Evolutionary conservation across 2,113 vertebrate species (phyloP).

Genomic region (Pedionomus torquatus): DNA sequence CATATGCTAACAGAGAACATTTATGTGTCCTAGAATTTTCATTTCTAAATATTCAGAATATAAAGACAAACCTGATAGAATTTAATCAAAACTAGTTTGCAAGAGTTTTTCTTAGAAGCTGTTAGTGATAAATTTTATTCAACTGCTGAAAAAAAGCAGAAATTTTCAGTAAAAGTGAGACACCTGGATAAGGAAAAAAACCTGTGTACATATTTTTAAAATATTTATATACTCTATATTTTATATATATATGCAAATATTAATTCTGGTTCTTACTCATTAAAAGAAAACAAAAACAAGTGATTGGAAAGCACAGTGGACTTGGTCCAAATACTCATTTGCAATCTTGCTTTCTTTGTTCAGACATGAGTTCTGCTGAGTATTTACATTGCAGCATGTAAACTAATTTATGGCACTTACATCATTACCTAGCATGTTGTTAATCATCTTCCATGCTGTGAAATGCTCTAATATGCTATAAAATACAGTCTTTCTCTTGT

Average conservation of each 20-base stretch:
- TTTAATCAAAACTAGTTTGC: background rate
- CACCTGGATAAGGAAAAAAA: background rate
- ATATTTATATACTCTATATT: background rate
- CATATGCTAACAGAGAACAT: background rate
- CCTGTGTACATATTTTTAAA: background rate
- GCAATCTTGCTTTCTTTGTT: slow-evolving; percentile 47
- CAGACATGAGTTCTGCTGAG: slow-evolving; percentile 1
- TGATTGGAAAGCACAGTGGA: background rate
- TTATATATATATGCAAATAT: background rate
- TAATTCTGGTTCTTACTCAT: background rate
- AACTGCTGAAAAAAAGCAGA: background rate
- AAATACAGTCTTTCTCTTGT: slow-evolving; percentile 22
- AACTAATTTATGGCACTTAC: slow-evolving; percentile 67
- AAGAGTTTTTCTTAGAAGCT: background rate
- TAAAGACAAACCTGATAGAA: background rate
- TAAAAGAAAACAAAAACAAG: background rate
- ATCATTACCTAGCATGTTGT: slow-evolving; percentile 69
- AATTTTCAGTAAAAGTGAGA: background rate
- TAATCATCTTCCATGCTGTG: slow-evolving; percentile 68
- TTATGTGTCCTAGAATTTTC: background rate
- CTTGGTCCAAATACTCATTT: slow-evolving; percentile 16
- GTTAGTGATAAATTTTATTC: background rate
- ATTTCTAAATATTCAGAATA: background rate
- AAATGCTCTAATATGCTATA: slow-evolving; percentile 56
- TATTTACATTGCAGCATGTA: slow-evolving; percentile 68